These are phyloP conservation scores for Caenorhabditis japonica DNA, from an alignment of 2,888 invertebrate species.

Conservation along the genomic window DNA sequence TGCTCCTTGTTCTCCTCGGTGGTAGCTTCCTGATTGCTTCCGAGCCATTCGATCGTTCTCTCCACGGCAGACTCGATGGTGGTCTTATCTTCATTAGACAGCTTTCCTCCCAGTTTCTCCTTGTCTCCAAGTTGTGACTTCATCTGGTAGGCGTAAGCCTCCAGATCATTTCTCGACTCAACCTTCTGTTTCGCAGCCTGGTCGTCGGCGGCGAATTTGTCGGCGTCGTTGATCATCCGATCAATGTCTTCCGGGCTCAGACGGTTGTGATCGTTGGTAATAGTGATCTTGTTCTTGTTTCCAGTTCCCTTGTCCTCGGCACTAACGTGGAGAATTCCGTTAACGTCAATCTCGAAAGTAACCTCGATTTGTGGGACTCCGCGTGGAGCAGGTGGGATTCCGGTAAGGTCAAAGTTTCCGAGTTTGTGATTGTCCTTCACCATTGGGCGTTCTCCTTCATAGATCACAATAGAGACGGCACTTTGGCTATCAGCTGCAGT, in stretches of 20 bases:
- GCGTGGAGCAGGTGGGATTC: slow-evolving; percentile 80
- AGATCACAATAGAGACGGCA: slow-evolving; percentile 97
- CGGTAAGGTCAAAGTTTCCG: slow-evolving; percentile 90
- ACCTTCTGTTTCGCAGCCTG: slow-evolving; percentile 83
- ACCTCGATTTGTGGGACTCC: slow-evolving; percentile 79
- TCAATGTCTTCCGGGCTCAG: slow-evolving; percentile 98
- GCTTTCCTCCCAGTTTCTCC: slow-evolving; percentile 91
- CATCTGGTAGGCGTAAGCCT: slow-evolving; percentile 95
- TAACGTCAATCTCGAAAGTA: slow-evolving; percentile 80
- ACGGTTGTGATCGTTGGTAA: slow-evolving; percentile 90
- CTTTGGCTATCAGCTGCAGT: slow-evolving; percentile 99
- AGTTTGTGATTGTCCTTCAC: slow-evolving; percentile 98
- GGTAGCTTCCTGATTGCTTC: slow-evolving; percentile 84
- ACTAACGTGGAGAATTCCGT: slow-evolving; percentile 83
- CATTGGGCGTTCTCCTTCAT: slow-evolving; percentile 99
- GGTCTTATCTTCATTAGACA: slow-evolving; percentile 88
- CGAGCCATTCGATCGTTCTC: slow-evolving; percentile 96
- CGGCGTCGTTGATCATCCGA: slow-evolving; percentile 98
- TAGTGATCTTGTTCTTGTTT: slow-evolving; percentile 97
- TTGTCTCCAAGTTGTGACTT: slow-evolving; percentile 93
- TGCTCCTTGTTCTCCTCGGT: slow-evolving; percentile 84
- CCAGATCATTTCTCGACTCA: slow-evolving; percentile 94
- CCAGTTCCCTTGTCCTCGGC: slow-evolving; percentile 99
- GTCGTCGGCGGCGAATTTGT: slow-evolving; percentile 99
- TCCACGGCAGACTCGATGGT: slow-evolving; percentile 94